A percentile compares a stretch with the other conserved stretches of the same genome.
These are phyloP conservation scores for Pseudopleuronectes americanus DNA, from an alignment of 2,797 vertebrate species.

Conservation along the genomic window DNA sequence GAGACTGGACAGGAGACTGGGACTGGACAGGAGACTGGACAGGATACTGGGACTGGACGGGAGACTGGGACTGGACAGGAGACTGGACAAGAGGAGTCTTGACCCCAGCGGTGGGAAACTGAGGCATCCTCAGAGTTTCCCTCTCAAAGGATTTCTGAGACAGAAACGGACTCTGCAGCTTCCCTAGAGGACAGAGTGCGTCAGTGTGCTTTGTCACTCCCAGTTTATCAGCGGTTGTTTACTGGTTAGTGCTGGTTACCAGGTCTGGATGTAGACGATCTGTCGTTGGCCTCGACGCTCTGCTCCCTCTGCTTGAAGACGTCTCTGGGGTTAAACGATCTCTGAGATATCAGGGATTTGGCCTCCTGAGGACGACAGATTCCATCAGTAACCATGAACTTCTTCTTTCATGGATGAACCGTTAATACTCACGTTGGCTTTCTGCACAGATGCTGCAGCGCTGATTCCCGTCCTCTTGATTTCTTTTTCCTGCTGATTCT, in stretches of 20 bases:
- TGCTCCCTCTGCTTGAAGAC: conserved; percentile 88
- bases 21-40: not conserved
- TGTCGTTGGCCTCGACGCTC: conserved; percentile 49
- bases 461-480: conserved; percentile 50
- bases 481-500: conserved; percentile 50
- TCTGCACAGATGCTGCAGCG: conserved; percentile 69
- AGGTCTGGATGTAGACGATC: conserved; percentile 65
- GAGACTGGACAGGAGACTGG: not conserved
- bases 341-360: conserved; percentile 80
- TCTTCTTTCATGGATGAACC: too few species aligned
- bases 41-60: not conserved
- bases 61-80: not conserved
- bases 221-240: not conserved
- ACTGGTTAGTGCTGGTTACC: conserved; percentile 68
- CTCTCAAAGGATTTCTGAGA: conserved; percentile 76
- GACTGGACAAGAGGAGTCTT: not conserved
- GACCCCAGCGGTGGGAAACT: not conserved
- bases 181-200: conserved; percentile 76
- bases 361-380: conserved; percentile 79
- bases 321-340: conserved; percentile 86
- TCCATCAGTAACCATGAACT: too few species aligned
- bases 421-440: conserved; percentile 77
- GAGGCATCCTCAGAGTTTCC: not conserved
- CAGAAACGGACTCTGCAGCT: conserved; percentile 87
- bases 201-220: too few species aligned